Conservation (phyloP, 2,888 invertebrate species). For the Drosophila vallismaia region DNA sequence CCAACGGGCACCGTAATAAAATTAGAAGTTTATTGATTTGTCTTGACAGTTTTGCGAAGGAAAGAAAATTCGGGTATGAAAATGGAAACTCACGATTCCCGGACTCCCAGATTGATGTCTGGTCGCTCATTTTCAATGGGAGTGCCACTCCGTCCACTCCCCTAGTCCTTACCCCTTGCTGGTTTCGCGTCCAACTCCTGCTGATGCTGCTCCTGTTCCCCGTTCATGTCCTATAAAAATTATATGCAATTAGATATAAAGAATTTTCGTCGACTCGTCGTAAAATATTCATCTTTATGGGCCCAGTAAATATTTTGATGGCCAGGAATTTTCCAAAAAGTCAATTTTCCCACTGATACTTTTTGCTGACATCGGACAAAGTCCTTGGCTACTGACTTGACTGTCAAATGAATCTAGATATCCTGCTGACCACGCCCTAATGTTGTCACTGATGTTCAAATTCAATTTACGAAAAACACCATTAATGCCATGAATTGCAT, state of each 20-base stretch:
- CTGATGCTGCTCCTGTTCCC: constrained; percentile 25
- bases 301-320: constrained; percentile 75
- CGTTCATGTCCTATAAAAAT: constrained; percentile 68
- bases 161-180: constrained; percentile 66
- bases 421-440: constrained; percentile 40
- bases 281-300: constrained; percentile 69
- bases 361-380: constrained; percentile 33
- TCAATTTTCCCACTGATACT: constrained; percentile 13
- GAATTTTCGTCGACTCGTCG: constrained; percentile 43
- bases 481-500: constrained; percentile 42
- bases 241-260: constrained; percentile 70
- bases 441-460: constrained; percentile 17
- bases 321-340: constrained; percentile 46
- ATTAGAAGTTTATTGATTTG: constrained; percentile 83
- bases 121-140: constrained; percentile 63
- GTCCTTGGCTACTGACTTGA: constrained; percentile 10
- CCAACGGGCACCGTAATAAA: constrained; percentile 71
- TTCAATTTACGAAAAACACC: constrained; percentile 5
- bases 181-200: constrained; percentile 14
- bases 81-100: constrained; percentile 33
- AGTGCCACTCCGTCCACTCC: constrained; percentile 43
- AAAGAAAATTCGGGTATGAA: constrained; percentile 18
- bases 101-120: constrained; percentile 55
- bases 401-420: constrained; percentile 32
- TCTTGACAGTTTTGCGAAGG: constrained; percentile 78